Base-by-base conservation (phyloP, 1,140 invertebrate genomes). In the Euura saliciscinereae region DNA sequence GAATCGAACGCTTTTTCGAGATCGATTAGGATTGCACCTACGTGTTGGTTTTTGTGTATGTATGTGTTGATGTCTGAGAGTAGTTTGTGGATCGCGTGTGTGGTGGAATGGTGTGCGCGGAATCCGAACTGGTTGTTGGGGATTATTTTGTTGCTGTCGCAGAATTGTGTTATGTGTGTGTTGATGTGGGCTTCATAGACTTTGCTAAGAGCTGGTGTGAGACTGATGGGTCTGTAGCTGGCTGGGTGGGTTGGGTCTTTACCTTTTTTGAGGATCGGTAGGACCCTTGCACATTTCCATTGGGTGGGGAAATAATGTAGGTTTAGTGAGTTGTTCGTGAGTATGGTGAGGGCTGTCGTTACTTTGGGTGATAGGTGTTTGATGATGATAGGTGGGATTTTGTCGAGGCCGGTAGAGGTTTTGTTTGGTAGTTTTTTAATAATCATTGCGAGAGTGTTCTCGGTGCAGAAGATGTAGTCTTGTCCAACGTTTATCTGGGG, bases 321-420 rank as follows among this genome's bases (percentile, higher is more conserved):
- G 28, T 75, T 75, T 2, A 75, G 45, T 4, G 68, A 7, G 13
- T 75, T 75, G 45, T 75, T 73, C n/a, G 73, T 68, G 42, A 75
- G 2, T n/a, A 75, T 75, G 10, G 66, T 68, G 3, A 64, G 10
- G 7, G 59, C 7, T 51, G 11, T 45, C 10, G 51, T 73, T 44
- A 72, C 43, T 70, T 44, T 66, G 3, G 0, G 3, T 43, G 73
- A 59, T 1, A 74, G 59, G 13, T 72, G 51, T 70, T 75, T 75
- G 2, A 66, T 10, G 0, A 65, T 59, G 4, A 72, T 70, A 5
- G 68, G 43, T 7, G 69, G 73, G 4, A 74, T 72, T n/a, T n/a
- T n/a, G n/a, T n/a, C n/a, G n/a, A n/a, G n/a, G n/a, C n/a, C n/a
- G n/a, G n/a, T n/a, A n/a, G n/a, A n/a, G n/a, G n/a, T n/a, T n/a